Conservation (phyloP, 1,140 invertebrate genomes). For the Papilio dardanus region DNA sequence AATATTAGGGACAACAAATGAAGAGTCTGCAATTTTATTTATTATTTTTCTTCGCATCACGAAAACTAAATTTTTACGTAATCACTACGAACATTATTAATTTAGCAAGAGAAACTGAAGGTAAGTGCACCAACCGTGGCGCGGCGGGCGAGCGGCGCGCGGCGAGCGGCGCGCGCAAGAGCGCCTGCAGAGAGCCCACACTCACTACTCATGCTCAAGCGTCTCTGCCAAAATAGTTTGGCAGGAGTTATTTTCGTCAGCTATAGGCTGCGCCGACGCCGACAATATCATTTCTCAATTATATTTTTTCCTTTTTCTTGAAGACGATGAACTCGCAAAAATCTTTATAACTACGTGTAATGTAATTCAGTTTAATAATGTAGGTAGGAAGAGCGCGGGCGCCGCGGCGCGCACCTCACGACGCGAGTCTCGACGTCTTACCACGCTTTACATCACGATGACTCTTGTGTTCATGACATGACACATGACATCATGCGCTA, state of each 20-base stretch:
- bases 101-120: background rate
- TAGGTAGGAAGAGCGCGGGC: too few relatives aligned
- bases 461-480: too few relatives aligned
- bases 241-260: constrained; percentile 24
- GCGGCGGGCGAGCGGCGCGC: background rate
- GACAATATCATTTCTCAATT: background rate
- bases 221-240: constrained; percentile 15
- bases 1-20: too few relatives aligned
- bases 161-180: background rate
- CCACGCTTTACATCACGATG: too few relatives aligned
- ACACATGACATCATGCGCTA: too few relatives aligned
- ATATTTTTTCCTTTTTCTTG: background rate
- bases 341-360: background rate
- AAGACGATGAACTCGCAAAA: background rate
- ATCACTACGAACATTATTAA: too few relatives aligned
- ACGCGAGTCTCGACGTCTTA: too few relatives aligned
- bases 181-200: background rate
- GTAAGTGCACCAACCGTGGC: constrained; percentile 10
- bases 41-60: too few relatives aligned
- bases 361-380: too few relatives aligned
- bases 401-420: too few relatives aligned
- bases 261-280: background rate
- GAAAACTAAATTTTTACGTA: too few relatives aligned
- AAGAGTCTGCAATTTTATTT: too few relatives aligned
- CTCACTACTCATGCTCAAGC: background rate